Conservation (phyloP, 1,140 invertebrate species). For the Calliopsis andreniformis region DNA sequence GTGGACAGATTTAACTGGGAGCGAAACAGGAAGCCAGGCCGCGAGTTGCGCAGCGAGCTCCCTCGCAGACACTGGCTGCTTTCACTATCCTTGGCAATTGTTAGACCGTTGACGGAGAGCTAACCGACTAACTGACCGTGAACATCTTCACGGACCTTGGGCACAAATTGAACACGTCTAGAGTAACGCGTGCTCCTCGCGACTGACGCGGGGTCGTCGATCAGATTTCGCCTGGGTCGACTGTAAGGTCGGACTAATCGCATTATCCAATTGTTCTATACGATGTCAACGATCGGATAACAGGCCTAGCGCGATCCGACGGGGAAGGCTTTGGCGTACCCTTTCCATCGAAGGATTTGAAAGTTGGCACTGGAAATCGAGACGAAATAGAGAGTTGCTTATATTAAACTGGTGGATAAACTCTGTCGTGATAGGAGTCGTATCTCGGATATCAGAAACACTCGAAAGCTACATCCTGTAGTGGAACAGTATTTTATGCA, state of each 20-base stretch:
- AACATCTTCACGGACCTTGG: constrained; percentile 45
- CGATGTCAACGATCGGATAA: constrained; percentile 19
- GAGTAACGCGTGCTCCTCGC: neutral
- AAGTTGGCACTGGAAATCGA: neutral
- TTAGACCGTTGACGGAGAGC: neutral
- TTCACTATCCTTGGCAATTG: constrained; percentile 54
- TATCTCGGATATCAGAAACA: too few species aligned
- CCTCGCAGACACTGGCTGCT: constrained; percentile 5
- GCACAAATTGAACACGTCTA: constrained; percentile 16
- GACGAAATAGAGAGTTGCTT: too few species aligned
- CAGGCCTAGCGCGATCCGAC: neutral
- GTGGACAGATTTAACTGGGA: constrained; percentile 19
- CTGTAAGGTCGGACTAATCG: constrained; percentile 22
- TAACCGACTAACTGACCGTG: constrained; percentile 30
- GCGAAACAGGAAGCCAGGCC: constrained; percentile 29
- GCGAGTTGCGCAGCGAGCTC: neutral
- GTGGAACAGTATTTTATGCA: too few species aligned
- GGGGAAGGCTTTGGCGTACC: neutral
- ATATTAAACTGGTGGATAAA: too few species aligned
- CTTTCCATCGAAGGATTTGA: neutral
- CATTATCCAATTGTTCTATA: constrained; percentile 8
- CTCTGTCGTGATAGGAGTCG: too few species aligned
- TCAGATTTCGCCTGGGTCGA: neutral
- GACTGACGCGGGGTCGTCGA: neutral
- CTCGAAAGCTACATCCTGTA: too few species aligned